Conservation (phyloP, 2,797 vertebrate genomes). For the Columba guinea region DNA sequence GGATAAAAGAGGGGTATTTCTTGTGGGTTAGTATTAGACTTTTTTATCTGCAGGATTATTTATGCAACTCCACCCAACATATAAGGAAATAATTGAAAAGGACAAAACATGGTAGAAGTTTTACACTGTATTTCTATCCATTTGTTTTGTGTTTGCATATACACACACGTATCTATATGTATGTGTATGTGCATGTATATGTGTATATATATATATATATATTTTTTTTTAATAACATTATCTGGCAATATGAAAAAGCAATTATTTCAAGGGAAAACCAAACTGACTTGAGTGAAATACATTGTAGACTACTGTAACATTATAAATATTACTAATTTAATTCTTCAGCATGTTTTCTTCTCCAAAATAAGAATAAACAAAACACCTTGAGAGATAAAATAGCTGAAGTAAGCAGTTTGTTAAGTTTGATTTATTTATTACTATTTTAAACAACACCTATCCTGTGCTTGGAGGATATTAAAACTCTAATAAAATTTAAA, state of each 20-base stretch:
- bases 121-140: not conserved
- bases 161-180: not conserved
- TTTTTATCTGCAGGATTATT: not conserved
- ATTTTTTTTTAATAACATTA: not conserved
- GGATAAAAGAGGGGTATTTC: not conserved
- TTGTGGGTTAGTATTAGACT: not conserved
- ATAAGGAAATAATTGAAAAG: not conserved
- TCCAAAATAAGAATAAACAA: not conserved
- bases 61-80: not conserved
- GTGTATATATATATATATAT: not conserved
- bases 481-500: not conserved
- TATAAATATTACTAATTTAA: not conserved
- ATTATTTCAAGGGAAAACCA: not conserved
- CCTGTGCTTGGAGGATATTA: not conserved
- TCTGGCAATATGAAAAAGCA: not conserved
- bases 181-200: not conserved
- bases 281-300: not conserved
- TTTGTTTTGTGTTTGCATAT: not conserved
- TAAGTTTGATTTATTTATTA: slow-evolving; percentile 2
- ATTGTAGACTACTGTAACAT: not conserved
- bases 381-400: not conserved
- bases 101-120: not conserved
- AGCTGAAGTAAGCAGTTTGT: not conserved
- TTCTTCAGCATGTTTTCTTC: not conserved
- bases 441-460: not conserved